Conservation (phyloP, 2,888 invertebrate species). For the Cryptocephalus primarius region DNA sequence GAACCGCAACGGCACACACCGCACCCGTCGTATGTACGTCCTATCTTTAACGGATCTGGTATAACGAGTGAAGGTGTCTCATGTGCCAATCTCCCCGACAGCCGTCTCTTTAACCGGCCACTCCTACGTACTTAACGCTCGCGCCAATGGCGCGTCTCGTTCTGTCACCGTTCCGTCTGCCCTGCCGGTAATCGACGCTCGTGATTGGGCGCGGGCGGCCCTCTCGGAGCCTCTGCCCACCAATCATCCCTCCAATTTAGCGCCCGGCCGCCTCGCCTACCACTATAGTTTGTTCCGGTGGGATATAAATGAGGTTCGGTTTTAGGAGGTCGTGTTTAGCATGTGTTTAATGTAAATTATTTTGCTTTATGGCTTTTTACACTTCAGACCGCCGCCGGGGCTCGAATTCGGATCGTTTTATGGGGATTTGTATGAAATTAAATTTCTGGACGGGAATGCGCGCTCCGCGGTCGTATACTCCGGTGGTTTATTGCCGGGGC, state of each 20-base stretch:
- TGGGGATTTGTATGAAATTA: slow-evolving; percentile 15
- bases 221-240: slow-evolving; percentile 21
- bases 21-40: slow-evolving; percentile 22
- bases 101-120: slow-evolving; percentile 21
- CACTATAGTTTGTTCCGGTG: slow-evolving; percentile 33
- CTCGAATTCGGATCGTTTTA: slow-evolving; percentile 20
- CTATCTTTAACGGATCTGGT: slow-evolving; percentile 32
- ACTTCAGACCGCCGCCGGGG: slow-evolving; percentile 14
- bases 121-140: slow-evolving; percentile 19
- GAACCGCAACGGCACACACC: slow-evolving; percentile 1
- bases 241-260: slow-evolving; percentile 32
- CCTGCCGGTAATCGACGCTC: slow-evolving; percentile 15
- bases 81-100: slow-evolving; percentile 25
- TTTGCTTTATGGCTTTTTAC: slow-evolving; percentile 31
- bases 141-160: slow-evolving; percentile 14
- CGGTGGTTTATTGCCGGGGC: background rate
- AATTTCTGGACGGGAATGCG: slow-evolving; percentile 4
- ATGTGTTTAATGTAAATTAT: slow-evolving; percentile 38
- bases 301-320: slow-evolving; percentile 39
- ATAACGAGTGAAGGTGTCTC: slow-evolving; percentile 34
- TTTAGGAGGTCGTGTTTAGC: slow-evolving; percentile 37
- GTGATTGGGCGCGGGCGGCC: slow-evolving; percentile 24
- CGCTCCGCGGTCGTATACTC: too few species aligned
- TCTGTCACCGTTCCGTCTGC: background rate
- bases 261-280: slow-evolving; percentile 25